These are phyloP conservation scores for Sisyra nigra DNA, from an alignment of 2,888 invertebrate genomes.

Conservation along the genomic window DNA sequence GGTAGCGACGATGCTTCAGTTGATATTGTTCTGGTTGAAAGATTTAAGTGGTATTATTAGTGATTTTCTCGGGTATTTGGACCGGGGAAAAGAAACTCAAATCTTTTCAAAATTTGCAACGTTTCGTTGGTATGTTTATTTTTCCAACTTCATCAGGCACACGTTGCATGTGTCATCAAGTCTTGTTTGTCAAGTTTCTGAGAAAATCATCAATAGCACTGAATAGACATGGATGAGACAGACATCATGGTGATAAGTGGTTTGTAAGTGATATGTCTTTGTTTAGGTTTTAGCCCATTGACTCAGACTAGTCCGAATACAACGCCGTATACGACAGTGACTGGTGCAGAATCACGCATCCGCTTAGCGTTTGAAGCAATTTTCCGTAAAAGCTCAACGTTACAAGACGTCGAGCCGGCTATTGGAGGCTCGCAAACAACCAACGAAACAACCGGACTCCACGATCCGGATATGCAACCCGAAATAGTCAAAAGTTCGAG, in stretches of 20 bases:
- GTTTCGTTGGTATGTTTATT: too few species aligned
- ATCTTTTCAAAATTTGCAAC: too few species aligned
- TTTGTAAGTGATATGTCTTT: background rate
- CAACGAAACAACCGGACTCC: background rate
- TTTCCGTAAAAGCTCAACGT: slow-evolving; percentile 69
- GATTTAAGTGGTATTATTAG: too few species aligned
- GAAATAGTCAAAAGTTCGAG: slow-evolving; percentile 4
- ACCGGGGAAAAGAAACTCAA: too few species aligned
- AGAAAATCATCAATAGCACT: too few species aligned
- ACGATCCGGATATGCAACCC: background rate
- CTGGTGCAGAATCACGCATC: slow-evolving; percentile 75
- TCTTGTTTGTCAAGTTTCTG: too few species aligned
- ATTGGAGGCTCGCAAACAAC: background rate
- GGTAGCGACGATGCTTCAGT: slow-evolving; percentile 15
- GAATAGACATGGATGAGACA: too few species aligned
- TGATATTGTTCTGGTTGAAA: slow-evolving; percentile 17
- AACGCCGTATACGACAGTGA: slow-evolving; percentile 67
- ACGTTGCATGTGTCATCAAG: too few species aligned
- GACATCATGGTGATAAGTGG: background rate
- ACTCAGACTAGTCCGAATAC: slow-evolving; percentile 38
- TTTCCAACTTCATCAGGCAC: too few species aligned
- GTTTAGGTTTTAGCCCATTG: slow-evolving; percentile 39
- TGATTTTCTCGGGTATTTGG: too few species aligned
- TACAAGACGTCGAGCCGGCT: slow-evolving; percentile 62
- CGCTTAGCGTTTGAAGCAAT: slow-evolving; percentile 82